Conservation (phyloP, 64 coral and sea anemone genomes). For the Acropora yongei region DNA sequence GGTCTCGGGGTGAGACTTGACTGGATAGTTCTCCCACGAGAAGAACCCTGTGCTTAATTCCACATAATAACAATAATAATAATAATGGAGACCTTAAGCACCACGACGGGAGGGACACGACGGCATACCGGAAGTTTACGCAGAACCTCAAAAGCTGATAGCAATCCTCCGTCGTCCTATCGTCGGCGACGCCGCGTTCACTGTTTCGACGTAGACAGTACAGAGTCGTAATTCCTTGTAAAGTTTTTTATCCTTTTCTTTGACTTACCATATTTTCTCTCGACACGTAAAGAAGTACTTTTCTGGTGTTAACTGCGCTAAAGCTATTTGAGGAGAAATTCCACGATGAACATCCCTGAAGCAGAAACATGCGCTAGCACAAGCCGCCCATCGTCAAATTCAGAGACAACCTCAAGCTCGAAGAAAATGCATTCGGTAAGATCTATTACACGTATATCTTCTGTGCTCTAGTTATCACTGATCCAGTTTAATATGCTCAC, state of each 20-base stretch:
- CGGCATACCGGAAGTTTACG: too few species aligned
- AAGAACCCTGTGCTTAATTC: too few species aligned
- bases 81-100: too few species aligned
- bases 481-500: background rate
- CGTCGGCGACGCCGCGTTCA: background rate
- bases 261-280: background rate
- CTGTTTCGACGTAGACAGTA: constrained; percentile 8
- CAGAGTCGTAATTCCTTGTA: background rate
- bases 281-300: background rate
- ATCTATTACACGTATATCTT: background rate
- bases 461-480: background rate
- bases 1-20: too few species aligned
- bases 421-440: constrained; percentile 3
- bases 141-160: too few species aligned
- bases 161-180: constrained; percentile 8
- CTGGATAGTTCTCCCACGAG: too few species aligned
- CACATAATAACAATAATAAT: too few species aligned
- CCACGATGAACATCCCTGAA: background rate
- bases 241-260: background rate
- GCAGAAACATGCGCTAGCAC: too few species aligned
- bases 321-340: constrained; percentile 5
- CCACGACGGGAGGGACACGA: too few species aligned
- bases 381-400: background rate
- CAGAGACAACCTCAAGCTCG: constrained; percentile 8
- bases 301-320: constrained; percentile 9